Evolutionary conservation across 2,113 vertebrate species (phyloP).

Genomic region (Aegithalos caudatus): DNA sequence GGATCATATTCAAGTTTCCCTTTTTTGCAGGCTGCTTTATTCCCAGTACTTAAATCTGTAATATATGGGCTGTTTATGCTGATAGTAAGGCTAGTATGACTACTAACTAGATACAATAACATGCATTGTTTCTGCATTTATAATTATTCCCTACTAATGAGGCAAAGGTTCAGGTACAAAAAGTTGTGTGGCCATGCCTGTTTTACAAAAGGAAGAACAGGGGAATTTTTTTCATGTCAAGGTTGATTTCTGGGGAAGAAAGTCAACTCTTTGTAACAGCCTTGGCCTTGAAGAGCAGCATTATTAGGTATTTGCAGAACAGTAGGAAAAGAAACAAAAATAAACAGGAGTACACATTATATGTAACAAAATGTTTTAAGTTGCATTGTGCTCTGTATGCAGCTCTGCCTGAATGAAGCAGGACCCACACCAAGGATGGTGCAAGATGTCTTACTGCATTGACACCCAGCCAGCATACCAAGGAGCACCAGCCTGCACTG

Average conservation of each 20-base stretch:
- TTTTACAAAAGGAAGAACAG: background rate
- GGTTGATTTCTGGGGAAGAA: background rate
- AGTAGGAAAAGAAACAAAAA: background rate
- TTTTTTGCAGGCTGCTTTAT: background rate
- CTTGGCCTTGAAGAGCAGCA: background rate
- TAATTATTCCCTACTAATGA: background rate
- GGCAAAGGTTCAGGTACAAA: background rate
- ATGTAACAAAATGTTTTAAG: background rate
- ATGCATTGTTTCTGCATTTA: background rate
- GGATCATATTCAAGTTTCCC: background rate
- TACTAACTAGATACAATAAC: background rate
- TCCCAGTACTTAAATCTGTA: background rate
- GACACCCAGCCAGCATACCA: fast-evolving
- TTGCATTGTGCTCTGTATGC: background rate
- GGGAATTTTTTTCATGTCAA: background rate
- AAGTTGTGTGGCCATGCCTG: background rate
- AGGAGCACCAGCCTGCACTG: background rate
- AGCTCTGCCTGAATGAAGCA: background rate
- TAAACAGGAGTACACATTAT: fast-evolving
- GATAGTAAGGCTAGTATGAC: background rate
- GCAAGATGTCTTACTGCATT: background rate
- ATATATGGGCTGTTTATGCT: background rate
- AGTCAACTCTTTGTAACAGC: background rate
- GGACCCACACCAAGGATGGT: background rate
- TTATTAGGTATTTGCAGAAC: background rate